Base-by-base conservation (phyloP, 2,113 vertebrate genomes). In the Trogon melanurus region DNA sequence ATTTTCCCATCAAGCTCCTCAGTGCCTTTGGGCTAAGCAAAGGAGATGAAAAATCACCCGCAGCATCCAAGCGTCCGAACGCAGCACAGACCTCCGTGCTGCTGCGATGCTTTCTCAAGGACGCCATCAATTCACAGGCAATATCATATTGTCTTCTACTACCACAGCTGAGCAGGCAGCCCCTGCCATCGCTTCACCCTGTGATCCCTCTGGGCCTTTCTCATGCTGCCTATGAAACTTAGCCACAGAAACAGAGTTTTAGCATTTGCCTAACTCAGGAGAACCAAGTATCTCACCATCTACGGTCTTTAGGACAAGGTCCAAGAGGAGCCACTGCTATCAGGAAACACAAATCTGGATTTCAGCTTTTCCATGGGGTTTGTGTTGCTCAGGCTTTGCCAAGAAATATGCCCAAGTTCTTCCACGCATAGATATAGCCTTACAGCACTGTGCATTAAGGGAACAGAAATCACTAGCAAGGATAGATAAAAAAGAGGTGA, bases 111-210 rank as follows among this genome's bases (percentile, higher is more conserved):
- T 53, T 84, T 84, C 93, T 57, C 93, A 93, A 95, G 95, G 93
- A 91, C 89, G 0, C 84, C 94, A 92, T 96, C 89, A 96, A 94
- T 95, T 84, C 94, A 75, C 73, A 65, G 47, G 23, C 80, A 91
- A 64, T 79, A 93, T 91, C 70, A 25, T 29, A 36, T 64, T 95
- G 91, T 85, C 93, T 92, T 81, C 84, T 84, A 12, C 53, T 76
- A 84, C 61, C 93, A 91, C 95, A 96, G 88, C 85, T 92, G 88
- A 96, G 92, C 83, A 65, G 86, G 73, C 95, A 96, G 92, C 38
- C 73, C 47, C 73, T 79, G 85, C 72, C 19, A 1, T 32, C 2
- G 0, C 79, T 57, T 84, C 65, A 57, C 76, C 70, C 53, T 47
- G 12, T 84, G 82, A 88, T 94, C 72, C 69, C 75, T 67, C 23